Conservation (phyloP, 1,140 invertebrate species). For the Asobara japonica region DNA sequence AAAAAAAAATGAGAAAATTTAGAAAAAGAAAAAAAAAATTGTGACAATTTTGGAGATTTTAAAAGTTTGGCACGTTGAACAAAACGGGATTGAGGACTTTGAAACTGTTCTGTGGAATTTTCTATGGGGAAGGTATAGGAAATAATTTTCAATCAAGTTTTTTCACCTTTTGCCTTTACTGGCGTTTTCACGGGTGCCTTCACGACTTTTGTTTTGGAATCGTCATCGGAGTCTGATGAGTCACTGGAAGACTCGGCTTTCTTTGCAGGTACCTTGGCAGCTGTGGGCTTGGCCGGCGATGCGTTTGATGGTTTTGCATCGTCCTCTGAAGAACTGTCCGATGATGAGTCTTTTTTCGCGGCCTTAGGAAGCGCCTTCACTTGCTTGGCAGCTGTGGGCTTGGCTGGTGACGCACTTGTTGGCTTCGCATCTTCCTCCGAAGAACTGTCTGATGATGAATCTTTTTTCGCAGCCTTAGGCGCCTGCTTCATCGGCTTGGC, state of each 20-base stretch:
- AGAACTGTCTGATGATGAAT: constrained; percentile 45
- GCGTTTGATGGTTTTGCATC: neutral
- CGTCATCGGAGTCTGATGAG: constrained; percentile 41
- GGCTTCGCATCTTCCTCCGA: neutral
- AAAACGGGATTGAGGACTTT: too few relatives aligned
- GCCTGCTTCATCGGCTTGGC: too few relatives aligned
- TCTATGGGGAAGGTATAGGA: too few relatives aligned
- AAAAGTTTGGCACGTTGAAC: too few relatives aligned
- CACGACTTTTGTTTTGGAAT: constrained; percentile 19
- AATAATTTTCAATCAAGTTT: too few relatives aligned
- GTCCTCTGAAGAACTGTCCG: constrained; percentile 27
- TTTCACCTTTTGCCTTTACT: constrained; percentile 25
- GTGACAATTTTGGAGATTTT: too few relatives aligned
- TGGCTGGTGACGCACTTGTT: constrained; percentile 29
- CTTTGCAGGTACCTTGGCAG: constrained; percentile 29
- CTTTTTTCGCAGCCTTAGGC: constrained; percentile 38
- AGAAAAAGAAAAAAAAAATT: too few relatives aligned
- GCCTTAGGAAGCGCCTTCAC: too few relatives aligned
- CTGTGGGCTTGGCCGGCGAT: constrained; percentile 37
- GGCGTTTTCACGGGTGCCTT: constrained; percentile 14
- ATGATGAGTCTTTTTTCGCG: constrained; percentile 47
- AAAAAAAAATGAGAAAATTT: too few relatives aligned
- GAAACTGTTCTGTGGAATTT: too few relatives aligned
- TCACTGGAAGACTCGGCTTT: constrained; percentile 51
- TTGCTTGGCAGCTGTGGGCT: too few relatives aligned